Evolutionary conservation across 2,113 vertebrate species (phyloP).

Genomic region (Festucalex cinctus): DNA sequence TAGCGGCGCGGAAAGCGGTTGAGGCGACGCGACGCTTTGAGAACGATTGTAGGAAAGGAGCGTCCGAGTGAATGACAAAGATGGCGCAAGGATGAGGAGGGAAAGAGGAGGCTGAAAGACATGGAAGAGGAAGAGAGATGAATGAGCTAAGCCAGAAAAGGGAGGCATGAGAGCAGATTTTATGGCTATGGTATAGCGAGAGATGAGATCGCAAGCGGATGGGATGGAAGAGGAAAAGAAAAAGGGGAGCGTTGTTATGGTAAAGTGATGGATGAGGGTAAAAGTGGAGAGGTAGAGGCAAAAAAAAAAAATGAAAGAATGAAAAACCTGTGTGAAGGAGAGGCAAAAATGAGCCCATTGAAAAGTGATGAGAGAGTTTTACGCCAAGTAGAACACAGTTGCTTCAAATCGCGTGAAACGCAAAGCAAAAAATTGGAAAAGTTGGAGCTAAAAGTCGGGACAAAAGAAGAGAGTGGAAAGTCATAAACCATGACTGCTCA

Average conservation of each 20-base stretch:
- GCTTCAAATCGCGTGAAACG: conserved; percentile 29
- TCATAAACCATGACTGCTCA: conserved; percentile 8
- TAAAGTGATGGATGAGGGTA: conserved; percentile 44
- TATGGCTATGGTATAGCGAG: conserved; percentile 16
- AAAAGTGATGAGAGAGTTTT: conserved; percentile 2
- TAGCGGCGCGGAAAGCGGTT: conserved; percentile 30
- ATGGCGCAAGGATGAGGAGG: neutral
- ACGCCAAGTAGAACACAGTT: conserved; percentile 9
- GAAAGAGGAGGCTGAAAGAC: conserved; percentile 22
- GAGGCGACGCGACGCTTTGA: conserved; percentile 15
- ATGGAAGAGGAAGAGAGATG: conserved; percentile 30
- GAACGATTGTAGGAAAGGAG: conserved; percentile 21
- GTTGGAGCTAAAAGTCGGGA: conserved; percentile 6
- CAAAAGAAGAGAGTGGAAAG: conserved; percentile 6
- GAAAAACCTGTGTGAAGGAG: conserved; percentile 10
- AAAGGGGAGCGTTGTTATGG: conserved; percentile 31
- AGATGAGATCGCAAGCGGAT: conserved; percentile 20
- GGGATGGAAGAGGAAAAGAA: conserved; percentile 6
- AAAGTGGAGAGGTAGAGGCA: conserved; percentile 5
- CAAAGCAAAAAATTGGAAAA: conserved; percentile 27
- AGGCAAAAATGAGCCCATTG: conserved; percentile 30
- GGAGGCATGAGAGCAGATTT: conserved; percentile 38
- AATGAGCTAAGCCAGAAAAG: conserved; percentile 30
- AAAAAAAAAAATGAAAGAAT: conserved; percentile 26
- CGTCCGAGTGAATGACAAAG: conserved; percentile 29